Evolutionary conservation across 2,888 invertebrate genomes (phyloP).

Genomic region (Dryobotodes eremita): DNA sequence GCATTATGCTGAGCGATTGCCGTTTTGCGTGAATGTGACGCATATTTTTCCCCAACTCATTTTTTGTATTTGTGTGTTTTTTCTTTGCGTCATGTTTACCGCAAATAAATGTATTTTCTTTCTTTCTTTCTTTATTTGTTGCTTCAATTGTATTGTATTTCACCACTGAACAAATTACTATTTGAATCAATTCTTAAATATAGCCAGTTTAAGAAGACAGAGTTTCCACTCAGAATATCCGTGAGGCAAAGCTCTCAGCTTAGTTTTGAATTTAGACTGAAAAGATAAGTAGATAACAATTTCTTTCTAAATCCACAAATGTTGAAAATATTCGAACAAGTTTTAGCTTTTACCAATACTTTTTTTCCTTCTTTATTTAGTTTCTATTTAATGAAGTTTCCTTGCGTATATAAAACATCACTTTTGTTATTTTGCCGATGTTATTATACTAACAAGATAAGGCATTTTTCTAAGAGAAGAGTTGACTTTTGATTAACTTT

Average conservation of each 20-base stretch:
- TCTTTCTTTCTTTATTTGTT: too few relatives aligned
- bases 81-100: too few relatives aligned
- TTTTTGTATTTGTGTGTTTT: too few relatives aligned
- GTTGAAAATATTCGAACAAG: slow-evolving; percentile 4
- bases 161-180: too few relatives aligned
- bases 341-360: slow-evolving; percentile 8
- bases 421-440: neutral
- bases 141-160: too few relatives aligned
- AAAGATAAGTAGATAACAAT: neutral
- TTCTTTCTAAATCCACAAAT: neutral
- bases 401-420: neutral
- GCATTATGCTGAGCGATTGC: too few relatives aligned
- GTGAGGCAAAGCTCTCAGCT: neutral
- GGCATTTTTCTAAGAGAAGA: neutral
- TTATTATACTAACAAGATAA: neutral
- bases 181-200: too few relatives aligned
- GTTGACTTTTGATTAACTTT: neutral
- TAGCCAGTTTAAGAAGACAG: neutral
- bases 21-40: too few relatives aligned
- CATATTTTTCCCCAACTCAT: too few relatives aligned
- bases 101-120: too few relatives aligned
- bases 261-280: neutral
- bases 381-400: neutral
- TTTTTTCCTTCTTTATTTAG: neutral
- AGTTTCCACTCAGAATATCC: neutral